A percentile compares a stretch with the other conserved stretches of the same genome.
phyloP scores from a whole-genome alignment of 2,113 vertebrate genomes.

The Cathartes aura region DNA sequence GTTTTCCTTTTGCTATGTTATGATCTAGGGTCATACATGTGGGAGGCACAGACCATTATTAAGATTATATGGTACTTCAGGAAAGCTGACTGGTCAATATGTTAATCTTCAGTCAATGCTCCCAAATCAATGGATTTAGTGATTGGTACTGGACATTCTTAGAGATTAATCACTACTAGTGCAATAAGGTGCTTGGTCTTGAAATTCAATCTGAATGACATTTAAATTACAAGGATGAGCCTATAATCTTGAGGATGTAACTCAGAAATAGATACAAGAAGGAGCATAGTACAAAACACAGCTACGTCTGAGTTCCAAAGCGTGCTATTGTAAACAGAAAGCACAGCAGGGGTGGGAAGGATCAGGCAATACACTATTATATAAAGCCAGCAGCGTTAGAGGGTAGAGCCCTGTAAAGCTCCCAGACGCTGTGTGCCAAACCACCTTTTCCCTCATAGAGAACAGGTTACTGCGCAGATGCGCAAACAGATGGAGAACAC shows the following conservation, averaged over 20 bases:
- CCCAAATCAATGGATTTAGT: not conserved
- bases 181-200: not conserved
- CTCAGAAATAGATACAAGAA: not conserved
- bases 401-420: not conserved
- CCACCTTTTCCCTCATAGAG: not conserved
- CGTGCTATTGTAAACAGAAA: fast-evolving
- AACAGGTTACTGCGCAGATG: not conserved
- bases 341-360: fast-evolving
- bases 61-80: not conserved
- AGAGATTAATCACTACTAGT: not conserved
- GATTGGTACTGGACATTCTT: not conserved
- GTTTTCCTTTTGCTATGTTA: not conserved
- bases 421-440: not conserved
- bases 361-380: fast-evolving
- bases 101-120: not conserved
- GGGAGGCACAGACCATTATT: not conserved
- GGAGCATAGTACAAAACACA: not conserved
- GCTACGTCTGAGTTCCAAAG: not conserved
- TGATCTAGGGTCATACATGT: fast-evolving
- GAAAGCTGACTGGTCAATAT: not conserved
- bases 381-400: not conserved
- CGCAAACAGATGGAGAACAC: not conserved
- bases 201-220: not conserved
- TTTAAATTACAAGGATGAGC: not conserved
- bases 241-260: not conserved